Evolutionary conservation across 2,113 vertebrate genomes (phyloP), one percentile per base, ranked within the genome.

Genomic region (Capricornis sumatraensis): DNA sequence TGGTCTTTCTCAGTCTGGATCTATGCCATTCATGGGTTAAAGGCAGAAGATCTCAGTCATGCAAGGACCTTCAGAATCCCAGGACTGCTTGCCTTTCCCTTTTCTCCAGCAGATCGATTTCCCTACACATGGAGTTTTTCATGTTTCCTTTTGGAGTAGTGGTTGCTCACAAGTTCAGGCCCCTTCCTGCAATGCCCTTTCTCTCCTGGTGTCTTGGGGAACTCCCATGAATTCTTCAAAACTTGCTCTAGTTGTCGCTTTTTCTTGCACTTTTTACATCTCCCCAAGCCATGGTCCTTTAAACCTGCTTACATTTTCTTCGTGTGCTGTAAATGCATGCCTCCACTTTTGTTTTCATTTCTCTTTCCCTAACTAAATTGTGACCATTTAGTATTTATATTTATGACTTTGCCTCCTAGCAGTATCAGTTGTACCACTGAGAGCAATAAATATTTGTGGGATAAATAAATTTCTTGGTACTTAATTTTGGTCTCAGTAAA

Each of bases 401-500:
- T 28, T 36, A 19, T 43, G 91, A 19, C 14, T 7, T 25, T 53
- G 4, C 21, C 19, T 74, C 11, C 47, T 43, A 23, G 28, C 17
- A 57, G 19, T 30, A 28, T 4, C 76, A 19, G n/a, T 76, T 45
- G n/a, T n/a, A 30, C 30, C 53, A 85, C 25, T 40, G 27, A 57
- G n/a, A 62, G 28, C 57, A 86, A 45, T 62, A 78, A 58, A 86
- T 93, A 87, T 81, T 82, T 86, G 47, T 52, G 45, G 60, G 62
- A 23, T 67, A 45, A 30, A 25, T 87, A 2, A 57, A 47, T 74
- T 74, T 97, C 83, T 88, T 78, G 25, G 33, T 74, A 50, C 25
- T 67, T 87, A 87, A 87, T 15, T 57, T 57, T 16, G 27, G 52
- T n/a, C 40, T 94, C 84, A 50, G 93, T 86, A 58, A 89, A 45